These are phyloP conservation scores for Chloroclystis v-ata DNA, from an alignment of 2,888 invertebrate species.

Conservation along the genomic window DNA sequence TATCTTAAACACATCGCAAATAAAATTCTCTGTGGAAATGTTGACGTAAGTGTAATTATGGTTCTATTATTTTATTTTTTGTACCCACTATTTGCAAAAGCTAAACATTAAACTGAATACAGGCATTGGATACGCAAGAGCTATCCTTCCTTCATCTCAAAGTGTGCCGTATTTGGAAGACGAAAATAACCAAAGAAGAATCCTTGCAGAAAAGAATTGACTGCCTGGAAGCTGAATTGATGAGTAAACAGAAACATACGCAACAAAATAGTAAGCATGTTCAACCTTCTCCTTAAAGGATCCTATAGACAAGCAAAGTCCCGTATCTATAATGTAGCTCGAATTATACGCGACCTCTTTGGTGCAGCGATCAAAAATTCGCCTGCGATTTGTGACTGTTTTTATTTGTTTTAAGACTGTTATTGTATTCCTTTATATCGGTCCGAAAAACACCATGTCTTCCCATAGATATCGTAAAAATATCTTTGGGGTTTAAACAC, in stretches of 20 bases:
- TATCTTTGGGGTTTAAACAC: no score
- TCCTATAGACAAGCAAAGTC: no score
- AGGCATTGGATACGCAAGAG: constrained; percentile 72
- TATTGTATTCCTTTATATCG: no score
- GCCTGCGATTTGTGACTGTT: no score
- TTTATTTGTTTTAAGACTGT: no score
- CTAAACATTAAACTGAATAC: neutral
- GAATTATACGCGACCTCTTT: no score
- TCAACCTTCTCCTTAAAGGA: no score
- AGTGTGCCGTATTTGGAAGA: constrained; percentile 73
- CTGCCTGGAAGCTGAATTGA: constrained; percentile 65
- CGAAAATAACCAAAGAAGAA: constrained; percentile 60
- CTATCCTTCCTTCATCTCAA: constrained; percentile 74
- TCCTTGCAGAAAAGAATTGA: constrained; percentile 63
- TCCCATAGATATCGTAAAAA: no score
- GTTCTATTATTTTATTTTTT: no score
- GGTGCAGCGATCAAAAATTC: no score
- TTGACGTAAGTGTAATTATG: constrained; percentile 47
- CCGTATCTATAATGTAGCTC: no score
- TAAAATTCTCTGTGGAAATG: constrained; percentile 51
- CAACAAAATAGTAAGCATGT: constrained; percentile 67
- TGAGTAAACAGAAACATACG: constrained; percentile 66
- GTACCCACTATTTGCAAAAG: neutral
- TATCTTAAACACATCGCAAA: constrained; percentile 66
- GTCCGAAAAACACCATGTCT: no score